A percentile compares a stretch with the other conserved stretches of the same genome.
These are phyloP conservation scores for Amiota communis DNA, from an alignment of 2,888 invertebrate species.

Conservation along the genomic window DNA sequence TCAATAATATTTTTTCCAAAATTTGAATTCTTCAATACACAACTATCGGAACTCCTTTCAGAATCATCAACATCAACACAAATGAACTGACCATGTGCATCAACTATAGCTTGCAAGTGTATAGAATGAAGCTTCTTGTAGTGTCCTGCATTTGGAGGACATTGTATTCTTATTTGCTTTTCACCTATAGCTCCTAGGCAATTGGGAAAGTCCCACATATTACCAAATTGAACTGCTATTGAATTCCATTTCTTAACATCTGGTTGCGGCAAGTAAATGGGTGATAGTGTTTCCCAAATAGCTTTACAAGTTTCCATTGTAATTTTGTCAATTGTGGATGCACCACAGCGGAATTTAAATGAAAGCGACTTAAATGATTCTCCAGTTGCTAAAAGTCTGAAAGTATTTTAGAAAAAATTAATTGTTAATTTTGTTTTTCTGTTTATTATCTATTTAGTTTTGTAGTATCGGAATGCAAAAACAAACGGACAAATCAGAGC, in stretches of 20 bases:
- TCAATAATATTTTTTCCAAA: constrained; percentile 29
- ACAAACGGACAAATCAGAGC: not conserved
- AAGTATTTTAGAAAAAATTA: not conserved
- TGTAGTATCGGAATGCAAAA: too few species aligned
- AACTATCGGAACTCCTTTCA: constrained; percentile 34
- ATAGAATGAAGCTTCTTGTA: not conserved
- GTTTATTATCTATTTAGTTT: too few species aligned
- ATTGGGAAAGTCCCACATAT: constrained; percentile 16
- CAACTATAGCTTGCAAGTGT: constrained; percentile 29
- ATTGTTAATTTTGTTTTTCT: too few species aligned
- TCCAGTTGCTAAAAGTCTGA: constrained; percentile 30
- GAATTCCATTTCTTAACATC: constrained; percentile 29
- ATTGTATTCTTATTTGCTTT: constrained; percentile 34
- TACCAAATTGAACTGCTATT: constrained; percentile 13
- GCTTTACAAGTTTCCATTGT: constrained; percentile 34
- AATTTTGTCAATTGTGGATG: constrained; percentile 32
- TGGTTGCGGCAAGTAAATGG: constrained; percentile 34
- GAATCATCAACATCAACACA: constrained; percentile 35
- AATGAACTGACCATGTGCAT: constrained; percentile 36
- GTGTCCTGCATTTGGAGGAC: constrained; percentile 3
- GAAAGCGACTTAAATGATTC: constrained; percentile 30
- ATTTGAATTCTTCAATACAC: constrained; percentile 35
- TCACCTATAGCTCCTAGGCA: constrained; percentile 31
- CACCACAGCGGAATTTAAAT: constrained; percentile 30
- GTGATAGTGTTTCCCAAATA: constrained; percentile 32